A percentile compares a stretch with the other conserved stretches of the same genome.
Conservation (phyloP, 2,113 vertebrate species). For the Daubentonia madagascariensis region DNA sequence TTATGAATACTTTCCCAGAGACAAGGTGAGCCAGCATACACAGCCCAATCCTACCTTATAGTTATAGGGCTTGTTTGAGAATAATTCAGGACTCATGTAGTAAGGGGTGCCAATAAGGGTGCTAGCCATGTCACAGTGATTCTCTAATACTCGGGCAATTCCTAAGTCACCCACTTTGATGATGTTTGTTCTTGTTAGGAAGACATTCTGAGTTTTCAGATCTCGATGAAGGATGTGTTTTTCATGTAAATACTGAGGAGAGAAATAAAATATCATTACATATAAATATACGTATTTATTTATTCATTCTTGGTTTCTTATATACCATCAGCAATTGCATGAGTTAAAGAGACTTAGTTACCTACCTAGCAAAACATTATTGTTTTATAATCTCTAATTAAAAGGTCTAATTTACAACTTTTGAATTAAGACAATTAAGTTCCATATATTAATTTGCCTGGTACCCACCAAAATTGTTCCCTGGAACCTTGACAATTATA, state of each 20-base stretch:
- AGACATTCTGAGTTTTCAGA: constrained; percentile 99
- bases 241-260: constrained; percentile 95
- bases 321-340: not conserved
- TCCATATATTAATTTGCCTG: not conserved
- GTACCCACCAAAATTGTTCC: not conserved
- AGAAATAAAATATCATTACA: constrained; percentile 38
- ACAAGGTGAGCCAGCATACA: not conserved
- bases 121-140: constrained; percentile 96
- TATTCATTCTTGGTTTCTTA: constrained; percentile 13
- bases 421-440: constrained; percentile 42
- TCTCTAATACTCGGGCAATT: constrained; percentile 95
- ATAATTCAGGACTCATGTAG: constrained; percentile 99
- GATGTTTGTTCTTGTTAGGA: constrained; percentile 95
- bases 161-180: constrained; percentile 99
- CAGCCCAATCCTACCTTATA: constrained; percentile 89
- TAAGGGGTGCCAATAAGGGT: constrained; percentile 98
- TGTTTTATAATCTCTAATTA: constrained; percentile 6
- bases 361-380: not conserved
- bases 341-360: constrained; percentile 5
- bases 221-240: constrained; percentile 96
- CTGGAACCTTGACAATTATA: not conserved
- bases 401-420: constrained; percentile 17
- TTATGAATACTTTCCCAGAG: not conserved
- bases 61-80: constrained; percentile 97
- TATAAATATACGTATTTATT: not conserved